A percentile compares a stretch with the other conserved stretches of the same genome.
These are phyloP conservation scores for Scaptomyza cyrtandrae DNA, from an alignment of 2,888 invertebrate genomes.

Conservation along the genomic window DNA sequence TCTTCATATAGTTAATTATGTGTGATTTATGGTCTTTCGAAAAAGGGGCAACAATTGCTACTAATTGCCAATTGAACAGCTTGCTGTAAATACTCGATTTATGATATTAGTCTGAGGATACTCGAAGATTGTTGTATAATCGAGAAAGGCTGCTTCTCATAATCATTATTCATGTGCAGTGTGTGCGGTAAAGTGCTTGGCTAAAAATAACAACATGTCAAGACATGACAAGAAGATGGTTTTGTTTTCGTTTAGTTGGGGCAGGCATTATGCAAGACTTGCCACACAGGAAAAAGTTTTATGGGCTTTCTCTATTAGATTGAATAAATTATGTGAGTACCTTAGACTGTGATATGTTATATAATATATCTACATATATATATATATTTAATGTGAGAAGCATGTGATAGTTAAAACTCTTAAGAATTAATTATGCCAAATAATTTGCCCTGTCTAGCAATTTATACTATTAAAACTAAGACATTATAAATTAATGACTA, in stretches of 20 bases:
- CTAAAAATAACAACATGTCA: constrained; percentile 49
- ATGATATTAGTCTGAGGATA: constrained; percentile 19
- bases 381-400: too few species aligned
- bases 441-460: constrained; percentile 4
- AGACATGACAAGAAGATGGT: constrained; percentile 35
- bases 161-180: neutral
- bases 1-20: constrained; percentile 37
- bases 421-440: neutral
- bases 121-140: constrained; percentile 16
- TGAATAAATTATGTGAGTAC: too few species aligned
- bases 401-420: neutral
- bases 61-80: constrained; percentile 51
- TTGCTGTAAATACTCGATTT: constrained; percentile 32
- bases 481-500: constrained; percentile 42
- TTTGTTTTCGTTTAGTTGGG: constrained; percentile 7
- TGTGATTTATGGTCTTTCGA: constrained; percentile 55
- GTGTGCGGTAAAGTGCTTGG: constrained; percentile 19
- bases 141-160: constrained; percentile 5
- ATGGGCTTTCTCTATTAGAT: neutral
- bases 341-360: too few species aligned
- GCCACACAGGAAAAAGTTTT: constrained; percentile 4
- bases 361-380: too few species aligned
- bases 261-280: constrained; percentile 36
- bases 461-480: constrained; percentile 17
- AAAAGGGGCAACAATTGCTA: constrained; percentile 34